A percentile compares a stretch with the other conserved stretches of the same genome.
These are phyloP conservation scores for Frieseomelitta varia DNA, from an alignment of 1,140 invertebrate species.

Conservation along the genomic window DNA sequence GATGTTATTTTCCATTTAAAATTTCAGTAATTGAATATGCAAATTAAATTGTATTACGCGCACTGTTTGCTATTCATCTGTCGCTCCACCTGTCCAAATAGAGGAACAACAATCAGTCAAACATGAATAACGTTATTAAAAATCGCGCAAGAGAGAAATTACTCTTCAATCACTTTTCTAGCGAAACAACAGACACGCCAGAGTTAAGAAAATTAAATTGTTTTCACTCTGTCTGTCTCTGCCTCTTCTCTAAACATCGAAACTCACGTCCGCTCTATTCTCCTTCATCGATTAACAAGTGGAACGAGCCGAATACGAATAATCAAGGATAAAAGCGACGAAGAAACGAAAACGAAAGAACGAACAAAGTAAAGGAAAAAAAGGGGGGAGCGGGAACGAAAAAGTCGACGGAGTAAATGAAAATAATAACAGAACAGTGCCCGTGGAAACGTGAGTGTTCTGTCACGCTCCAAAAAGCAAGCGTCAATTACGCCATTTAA, in stretches of 20 bases:
- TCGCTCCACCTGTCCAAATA: background rate
- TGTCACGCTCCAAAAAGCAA: slow-evolving; percentile 72
- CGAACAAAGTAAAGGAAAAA: background rate
- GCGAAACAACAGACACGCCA: background rate
- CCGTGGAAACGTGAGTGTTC: slow-evolving; percentile 20
- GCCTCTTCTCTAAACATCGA: background rate
- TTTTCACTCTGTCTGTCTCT: background rate
- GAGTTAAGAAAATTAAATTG: background rate
- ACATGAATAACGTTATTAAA: background rate
- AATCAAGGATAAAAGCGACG: background rate
- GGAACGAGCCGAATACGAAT: background rate
- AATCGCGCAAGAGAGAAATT: background rate
- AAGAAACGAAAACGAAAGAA: background rate
- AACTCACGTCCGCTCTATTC: background rate
- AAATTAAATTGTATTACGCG: background rate
- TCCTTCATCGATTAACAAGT: background rate
- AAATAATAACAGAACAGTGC: slow-evolving; percentile 48
- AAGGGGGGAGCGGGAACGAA: background rate
- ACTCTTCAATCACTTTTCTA: background rate
- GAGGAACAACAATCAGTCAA: background rate
- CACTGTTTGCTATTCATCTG: background rate
- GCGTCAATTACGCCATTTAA: slow-evolving; percentile 70
- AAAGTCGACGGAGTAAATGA: slow-evolving; percentile 23
- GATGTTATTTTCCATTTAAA: background rate
- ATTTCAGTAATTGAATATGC: background rate